A percentile compares a stretch with the other conserved stretches of the same genome.
These are phyloP conservation scores for Microtus oregoni DNA, from an alignment of 2,113 vertebrate species.

Conservation along the genomic window DNA sequence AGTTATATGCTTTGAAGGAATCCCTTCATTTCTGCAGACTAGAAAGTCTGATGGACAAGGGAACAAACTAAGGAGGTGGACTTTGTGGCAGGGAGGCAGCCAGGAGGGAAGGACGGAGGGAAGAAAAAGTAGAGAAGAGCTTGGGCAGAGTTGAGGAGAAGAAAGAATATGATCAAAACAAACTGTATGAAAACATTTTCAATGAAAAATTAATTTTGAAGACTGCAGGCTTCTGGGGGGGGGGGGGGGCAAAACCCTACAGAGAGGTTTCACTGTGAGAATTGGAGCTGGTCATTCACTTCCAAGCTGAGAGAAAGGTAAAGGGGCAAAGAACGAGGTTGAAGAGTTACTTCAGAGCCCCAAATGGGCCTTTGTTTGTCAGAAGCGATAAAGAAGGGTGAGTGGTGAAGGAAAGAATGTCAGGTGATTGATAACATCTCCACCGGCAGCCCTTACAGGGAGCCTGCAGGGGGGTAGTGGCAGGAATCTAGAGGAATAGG, in stretches of 20 bases:
- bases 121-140: background rate
- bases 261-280: background rate
- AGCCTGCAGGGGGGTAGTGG: background rate
- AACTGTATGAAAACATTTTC: background rate
- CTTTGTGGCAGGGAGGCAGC: background rate
- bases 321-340: background rate
- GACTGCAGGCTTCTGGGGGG: background rate
- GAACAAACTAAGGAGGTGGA: background rate
- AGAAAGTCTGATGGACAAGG: background rate
- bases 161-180: background rate
- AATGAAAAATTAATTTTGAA: background rate
- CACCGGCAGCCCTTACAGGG: background rate
- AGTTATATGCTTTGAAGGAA: background rate
- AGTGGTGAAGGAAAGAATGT: background rate
- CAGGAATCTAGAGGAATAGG: background rate
- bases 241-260: background rate
- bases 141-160: background rate
- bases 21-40: background rate
- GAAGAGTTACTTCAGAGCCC: background rate
- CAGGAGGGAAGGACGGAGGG: background rate
- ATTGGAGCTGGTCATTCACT: background rate
- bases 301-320: background rate
- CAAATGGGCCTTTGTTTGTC: background rate
- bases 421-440: conserved; percentile 15
- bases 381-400: background rate